Evolutionary conservation across 2,888 invertebrate genomes (phyloP).

Genomic region (Sthenelais limicola): DNA sequence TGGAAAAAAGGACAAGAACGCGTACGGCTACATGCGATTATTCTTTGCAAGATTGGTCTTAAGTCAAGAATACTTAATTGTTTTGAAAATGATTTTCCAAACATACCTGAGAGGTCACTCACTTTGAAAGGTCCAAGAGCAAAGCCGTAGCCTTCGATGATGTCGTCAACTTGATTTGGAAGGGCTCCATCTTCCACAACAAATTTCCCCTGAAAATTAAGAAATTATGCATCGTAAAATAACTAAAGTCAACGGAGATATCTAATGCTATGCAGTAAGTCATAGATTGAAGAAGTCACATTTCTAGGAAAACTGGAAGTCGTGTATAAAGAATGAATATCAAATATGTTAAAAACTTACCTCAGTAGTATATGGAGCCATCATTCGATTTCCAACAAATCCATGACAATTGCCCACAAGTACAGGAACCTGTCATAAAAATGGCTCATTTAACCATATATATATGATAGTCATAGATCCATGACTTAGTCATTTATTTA

Average conservation of each 20-base stretch:
- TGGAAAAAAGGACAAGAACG: too few species aligned
- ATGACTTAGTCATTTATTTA: too few species aligned
- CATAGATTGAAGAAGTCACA: too few species aligned
- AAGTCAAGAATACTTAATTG: too few species aligned
- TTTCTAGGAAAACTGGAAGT: neutral
- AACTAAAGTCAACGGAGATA: neutral
- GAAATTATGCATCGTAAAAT: neutral
- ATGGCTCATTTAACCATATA: too few species aligned
- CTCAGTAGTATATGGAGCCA: conserved; percentile 54
- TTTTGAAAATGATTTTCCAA: too few species aligned
- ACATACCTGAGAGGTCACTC: conserved; percentile 60
- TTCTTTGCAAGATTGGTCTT: too few species aligned
- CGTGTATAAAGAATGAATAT: neutral
- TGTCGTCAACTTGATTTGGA: conserved; percentile 59
- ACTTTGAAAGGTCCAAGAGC: conserved; percentile 63
- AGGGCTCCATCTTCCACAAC: conserved; percentile 64
- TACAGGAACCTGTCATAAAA: conserved; percentile 64
- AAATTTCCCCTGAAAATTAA: conserved; percentile 56
- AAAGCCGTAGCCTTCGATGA: conserved; percentile 64
- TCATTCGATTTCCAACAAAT: conserved; percentile 67
- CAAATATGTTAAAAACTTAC: conserved; percentile 49
- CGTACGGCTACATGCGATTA: too few species aligned
- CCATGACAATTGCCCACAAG: conserved; percentile 64
- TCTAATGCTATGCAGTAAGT: neutral
- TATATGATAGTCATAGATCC: too few species aligned